Percentiles rank a stretch among this genome's conserved stretches.
These are phyloP conservation scores for Sicus ferrugineus DNA, from an alignment of 2,888 invertebrate genomes.

Conservation along the genomic window DNA sequence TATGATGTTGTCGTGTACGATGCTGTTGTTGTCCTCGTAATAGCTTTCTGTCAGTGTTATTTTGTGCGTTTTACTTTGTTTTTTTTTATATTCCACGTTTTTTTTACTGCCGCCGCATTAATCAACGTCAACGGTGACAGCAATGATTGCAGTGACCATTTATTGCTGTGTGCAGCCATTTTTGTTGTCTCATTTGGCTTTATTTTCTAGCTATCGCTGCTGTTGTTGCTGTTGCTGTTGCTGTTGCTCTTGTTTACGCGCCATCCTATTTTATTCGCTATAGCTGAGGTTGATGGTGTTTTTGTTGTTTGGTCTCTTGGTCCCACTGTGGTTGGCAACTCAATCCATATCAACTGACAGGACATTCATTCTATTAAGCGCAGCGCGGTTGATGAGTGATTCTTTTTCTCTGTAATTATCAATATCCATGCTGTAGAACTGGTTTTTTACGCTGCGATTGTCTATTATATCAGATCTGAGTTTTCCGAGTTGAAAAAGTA, in stretches of 20 bases:
- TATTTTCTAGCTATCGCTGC: constrained; percentile 1
- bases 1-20: neutral
- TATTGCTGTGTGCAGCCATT: neutral
- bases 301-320: neutral
- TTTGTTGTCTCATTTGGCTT: neutral
- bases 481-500: too few relatives aligned
- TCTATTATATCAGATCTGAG: too few relatives aligned
- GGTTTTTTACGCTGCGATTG: too few relatives aligned
- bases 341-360: too few relatives aligned
- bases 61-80: neutral
- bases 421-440: neutral
- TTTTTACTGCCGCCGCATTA: neutral
- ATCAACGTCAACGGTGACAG: neutral
- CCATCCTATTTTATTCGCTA: neutral
- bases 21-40: constrained; percentile 9
- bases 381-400: neutral
- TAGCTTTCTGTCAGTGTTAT: constrained; percentile 16
- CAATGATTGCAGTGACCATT: neutral
- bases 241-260: neutral
- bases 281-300: neutral
- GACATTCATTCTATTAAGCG: neutral
- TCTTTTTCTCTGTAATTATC: neutral
- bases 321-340: neutral
- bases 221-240: constrained; percentile 21
- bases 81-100: neutral